A percentile compares a stretch with the other conserved stretches of the same genome.
phyloP scores from a whole-genome alignment of 2,113 vertebrate genomes.

The Paradisaea rubra region DNA sequence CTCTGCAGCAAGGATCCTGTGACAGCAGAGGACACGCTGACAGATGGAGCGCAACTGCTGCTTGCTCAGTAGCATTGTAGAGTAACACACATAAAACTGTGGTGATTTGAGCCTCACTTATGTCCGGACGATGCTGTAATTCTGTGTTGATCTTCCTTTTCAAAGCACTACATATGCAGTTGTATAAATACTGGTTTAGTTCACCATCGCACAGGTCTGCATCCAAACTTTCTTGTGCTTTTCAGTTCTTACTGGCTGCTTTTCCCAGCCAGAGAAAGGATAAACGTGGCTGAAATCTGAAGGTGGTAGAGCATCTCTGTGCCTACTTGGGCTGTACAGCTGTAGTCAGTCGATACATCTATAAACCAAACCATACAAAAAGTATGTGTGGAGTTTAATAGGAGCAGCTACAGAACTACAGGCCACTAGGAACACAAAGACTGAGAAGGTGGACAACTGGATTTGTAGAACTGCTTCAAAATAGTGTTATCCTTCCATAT shows the following conservation, averaged over 20 bases:
- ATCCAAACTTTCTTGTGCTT: neutral
- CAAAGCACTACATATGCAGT: neutral
- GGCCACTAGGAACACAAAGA: neutral
- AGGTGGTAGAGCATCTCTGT: neutral
- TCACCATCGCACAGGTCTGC: neutral
- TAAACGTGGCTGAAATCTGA: neutral
- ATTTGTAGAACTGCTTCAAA: neutral
- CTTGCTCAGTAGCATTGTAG: neutral
- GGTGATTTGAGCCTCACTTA: neutral
- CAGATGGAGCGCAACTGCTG: neutral
- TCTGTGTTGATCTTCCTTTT: neutral
- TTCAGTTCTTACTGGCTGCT: neutral
- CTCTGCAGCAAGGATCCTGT: neutral
- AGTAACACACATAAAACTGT: neutral
- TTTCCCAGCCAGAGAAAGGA: neutral
- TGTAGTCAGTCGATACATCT: neutral
- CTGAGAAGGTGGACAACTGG: neutral
- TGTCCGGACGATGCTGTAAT: neutral
- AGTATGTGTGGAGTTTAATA: neutral
- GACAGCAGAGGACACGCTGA: constrained; percentile 20
- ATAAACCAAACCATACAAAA: neutral
- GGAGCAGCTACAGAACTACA: neutral
- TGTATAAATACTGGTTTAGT: neutral
- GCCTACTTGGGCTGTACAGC: neutral
- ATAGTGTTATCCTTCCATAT: neutral